These are phyloP conservation scores for Helostoma temminkii DNA, from an alignment of 2,797 vertebrate genomes.

Conservation along the genomic window DNA sequence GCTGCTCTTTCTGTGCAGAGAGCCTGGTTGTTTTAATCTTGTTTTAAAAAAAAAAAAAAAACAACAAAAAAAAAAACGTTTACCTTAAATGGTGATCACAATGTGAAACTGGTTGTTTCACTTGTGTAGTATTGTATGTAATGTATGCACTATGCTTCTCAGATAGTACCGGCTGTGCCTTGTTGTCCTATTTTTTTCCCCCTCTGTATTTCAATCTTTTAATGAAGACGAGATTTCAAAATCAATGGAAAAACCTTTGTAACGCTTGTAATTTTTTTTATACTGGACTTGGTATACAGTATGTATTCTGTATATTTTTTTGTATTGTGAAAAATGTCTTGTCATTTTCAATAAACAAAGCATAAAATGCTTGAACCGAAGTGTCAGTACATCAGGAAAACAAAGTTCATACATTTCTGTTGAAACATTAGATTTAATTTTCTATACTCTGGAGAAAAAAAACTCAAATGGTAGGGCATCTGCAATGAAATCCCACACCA, in stretches of 20 bases:
- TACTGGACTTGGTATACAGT: slow-evolving; percentile 88
- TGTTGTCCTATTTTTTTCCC: slow-evolving; percentile 58
- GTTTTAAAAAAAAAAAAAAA: slow-evolving; percentile 31
- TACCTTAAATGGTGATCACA: slow-evolving; percentile 67
- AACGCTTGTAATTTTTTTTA: slow-evolving; percentile 83
- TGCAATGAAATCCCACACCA: slow-evolving; percentile 90
- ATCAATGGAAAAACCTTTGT: slow-evolving; percentile 86
- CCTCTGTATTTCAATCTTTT: slow-evolving; percentile 88
- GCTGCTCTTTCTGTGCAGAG: slow-evolving; percentile 50
- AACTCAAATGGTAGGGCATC: slow-evolving; percentile 84
- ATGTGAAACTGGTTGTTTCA: slow-evolving; percentile 85
- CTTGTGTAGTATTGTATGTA: slow-evolving; percentile 75
- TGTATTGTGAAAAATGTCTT: slow-evolving; percentile 88
- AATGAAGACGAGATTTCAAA: slow-evolving; percentile 86
- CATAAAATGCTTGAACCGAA: slow-evolving; percentile 81
- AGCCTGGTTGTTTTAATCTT: slow-evolving; percentile 53
- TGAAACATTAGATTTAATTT: slow-evolving; percentile 84
- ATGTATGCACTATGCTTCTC: slow-evolving; percentile 92
- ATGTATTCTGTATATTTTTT: slow-evolving; percentile 90
- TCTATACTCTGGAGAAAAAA: slow-evolving; percentile 89
- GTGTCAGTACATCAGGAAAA: neutral
- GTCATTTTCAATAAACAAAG: slow-evolving; percentile 86
- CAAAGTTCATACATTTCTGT: slow-evolving; percentile 29
- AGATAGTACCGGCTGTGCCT: slow-evolving; percentile 97
- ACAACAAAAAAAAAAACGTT: slow-evolving; percentile 8